Evolutionary conservation across 2,797 vertebrate genomes (phyloP).

Genomic region (Halcyon chelicuti): DNA sequence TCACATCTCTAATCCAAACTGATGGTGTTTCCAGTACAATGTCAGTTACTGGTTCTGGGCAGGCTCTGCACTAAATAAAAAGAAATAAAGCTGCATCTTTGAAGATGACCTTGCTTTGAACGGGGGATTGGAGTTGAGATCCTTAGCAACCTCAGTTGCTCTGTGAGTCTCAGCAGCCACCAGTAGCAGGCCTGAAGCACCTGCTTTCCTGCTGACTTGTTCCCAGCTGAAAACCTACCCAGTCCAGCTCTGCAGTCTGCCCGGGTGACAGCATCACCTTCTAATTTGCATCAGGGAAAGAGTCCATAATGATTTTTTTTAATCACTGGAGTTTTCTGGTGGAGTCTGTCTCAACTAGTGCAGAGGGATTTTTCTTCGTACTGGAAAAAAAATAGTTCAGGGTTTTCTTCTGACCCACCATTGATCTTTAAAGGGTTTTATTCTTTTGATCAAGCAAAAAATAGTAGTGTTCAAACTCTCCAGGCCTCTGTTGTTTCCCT

Average conservation of each 20-base stretch:
- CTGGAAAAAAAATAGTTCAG: background rate
- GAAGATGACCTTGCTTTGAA: background rate
- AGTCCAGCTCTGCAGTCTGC: background rate
- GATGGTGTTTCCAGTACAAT: background rate
- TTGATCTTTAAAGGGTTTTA: background rate
- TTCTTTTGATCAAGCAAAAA: background rate
- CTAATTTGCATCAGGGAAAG: background rate
- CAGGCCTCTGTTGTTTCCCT: background rate
- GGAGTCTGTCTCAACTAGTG: background rate
- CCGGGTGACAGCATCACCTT: background rate
- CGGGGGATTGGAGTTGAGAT: background rate
- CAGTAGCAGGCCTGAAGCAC: background rate
- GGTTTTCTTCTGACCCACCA: background rate
- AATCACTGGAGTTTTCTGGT: background rate
- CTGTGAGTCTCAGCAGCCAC: background rate
- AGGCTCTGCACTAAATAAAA: background rate
- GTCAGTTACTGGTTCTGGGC: background rate
- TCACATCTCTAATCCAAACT: background rate
- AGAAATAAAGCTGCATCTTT: background rate
- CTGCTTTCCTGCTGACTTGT: background rate
- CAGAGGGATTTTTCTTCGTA: background rate
- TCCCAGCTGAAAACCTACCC: background rate
- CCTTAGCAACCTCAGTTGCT: background rate
- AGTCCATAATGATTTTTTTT: background rate
- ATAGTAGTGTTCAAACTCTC: background rate